Base-by-base conservation (phyloP, 2,797 vertebrate genomes). In the Psittacula echo region DNA sequence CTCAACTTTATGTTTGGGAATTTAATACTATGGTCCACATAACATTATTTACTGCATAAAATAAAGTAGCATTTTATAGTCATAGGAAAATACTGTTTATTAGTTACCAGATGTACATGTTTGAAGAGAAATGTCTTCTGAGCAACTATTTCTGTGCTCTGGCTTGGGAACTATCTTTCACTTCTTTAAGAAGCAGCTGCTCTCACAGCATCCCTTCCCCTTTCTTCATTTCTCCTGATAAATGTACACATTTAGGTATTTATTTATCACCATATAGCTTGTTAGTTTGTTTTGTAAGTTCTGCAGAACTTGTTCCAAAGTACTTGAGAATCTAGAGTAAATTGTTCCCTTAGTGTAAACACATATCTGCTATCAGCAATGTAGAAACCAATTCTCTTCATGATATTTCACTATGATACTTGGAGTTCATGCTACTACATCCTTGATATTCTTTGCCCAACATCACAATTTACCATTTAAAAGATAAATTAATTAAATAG, bases 11-110 rank as follows among this genome's bases (percentile, higher is more conserved):
- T 61, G 37, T 37, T 92, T 86, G 24, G 37, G 75, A 91, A 62
- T 60, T 50, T 51, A 95, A 60, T 76, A 85, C 84, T 90, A 86
- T 64, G 23, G 32, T 73, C 23, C 64, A 85, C 19, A 23, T 86
- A 70, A 79, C 85, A 93, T 70, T 90, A 79, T 88, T 94, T 91
- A 79, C 20, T 56, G 24, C 34, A 67, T 87, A 90, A 95, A 91
- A 76, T 47, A 86, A 88, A 91, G 27, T 9, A 76, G 62, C 85
- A 61, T 22, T 70, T 85, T 92, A 85, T 64, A 84, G n/a, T 85
- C 47, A 60, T 60, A 89, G 75, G 71, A 85, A 90, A 93, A 93
- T 65, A 48, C 44, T 34, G 7, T 53, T 60, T 34, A n/a, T 93
- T 93, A 82, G 21, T 70, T 93, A 89, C 29, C 53, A 71, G 54